Evolutionary conservation across 2,113 vertebrate species (phyloP).

Genomic region (Myotis brandtii): DNA sequence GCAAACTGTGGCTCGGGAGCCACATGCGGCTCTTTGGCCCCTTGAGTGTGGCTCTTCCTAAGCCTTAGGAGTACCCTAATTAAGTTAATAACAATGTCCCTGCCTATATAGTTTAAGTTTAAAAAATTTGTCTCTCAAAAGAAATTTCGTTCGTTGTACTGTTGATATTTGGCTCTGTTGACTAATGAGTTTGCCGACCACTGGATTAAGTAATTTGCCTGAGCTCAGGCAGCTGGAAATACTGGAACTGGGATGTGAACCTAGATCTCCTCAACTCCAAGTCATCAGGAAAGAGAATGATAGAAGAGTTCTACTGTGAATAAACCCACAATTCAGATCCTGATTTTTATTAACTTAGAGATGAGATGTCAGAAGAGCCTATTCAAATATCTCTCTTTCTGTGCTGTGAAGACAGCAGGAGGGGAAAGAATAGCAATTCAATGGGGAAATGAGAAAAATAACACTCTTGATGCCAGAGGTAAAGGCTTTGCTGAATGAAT

Average conservation of each 20-base stretch:
- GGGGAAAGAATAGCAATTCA: not conserved
- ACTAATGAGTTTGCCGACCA: too few relatives aligned
- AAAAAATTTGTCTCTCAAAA: too few relatives aligned
- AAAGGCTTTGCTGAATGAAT: conserved; percentile 10
- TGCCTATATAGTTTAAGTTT: too few relatives aligned
- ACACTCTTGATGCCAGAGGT: not conserved
- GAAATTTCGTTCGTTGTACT: too few relatives aligned
- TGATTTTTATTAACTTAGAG: not conserved
- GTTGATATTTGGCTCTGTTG: too few relatives aligned
- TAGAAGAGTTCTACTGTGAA: not conserved
- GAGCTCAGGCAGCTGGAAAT: not conserved
- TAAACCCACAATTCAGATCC: not conserved
- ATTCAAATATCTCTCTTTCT: not conserved
- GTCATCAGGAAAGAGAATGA: not conserved
- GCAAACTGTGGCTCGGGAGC: too few relatives aligned
- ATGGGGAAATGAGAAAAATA: not conserved
- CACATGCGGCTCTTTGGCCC: too few relatives aligned
- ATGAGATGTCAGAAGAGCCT: not conserved
- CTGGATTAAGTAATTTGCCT: not conserved
- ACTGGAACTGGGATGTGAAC: not conserved
- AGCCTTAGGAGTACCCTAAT: too few relatives aligned
- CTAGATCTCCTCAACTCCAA: not conserved
- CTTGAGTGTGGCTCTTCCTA: too few relatives aligned
- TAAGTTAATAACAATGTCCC: too few relatives aligned
- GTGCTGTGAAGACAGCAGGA: not conserved